Evolutionary conservation across 37 sponge, comb jelly and placozoan species (phyloP), one percentile per base, ranked within the genome.

Genomic region (Spongia lamella): DNA sequence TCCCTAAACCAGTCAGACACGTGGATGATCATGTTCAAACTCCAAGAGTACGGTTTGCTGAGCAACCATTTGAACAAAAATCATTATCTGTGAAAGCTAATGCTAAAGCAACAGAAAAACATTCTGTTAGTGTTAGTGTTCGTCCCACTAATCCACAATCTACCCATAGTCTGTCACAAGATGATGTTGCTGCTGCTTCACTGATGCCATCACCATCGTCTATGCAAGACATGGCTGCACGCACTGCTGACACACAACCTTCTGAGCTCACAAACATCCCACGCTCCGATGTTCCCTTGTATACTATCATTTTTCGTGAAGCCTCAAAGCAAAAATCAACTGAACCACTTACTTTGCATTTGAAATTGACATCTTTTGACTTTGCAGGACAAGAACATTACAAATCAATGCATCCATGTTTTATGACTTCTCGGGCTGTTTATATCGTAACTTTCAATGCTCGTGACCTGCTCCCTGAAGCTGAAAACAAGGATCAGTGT

Each of bases 341-440:
- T 15, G 58, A 29, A 74, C 37, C 1, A 29, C n/a, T 21, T 38
- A 2, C 38, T 2, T 2, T 17, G 1, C 75, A 36, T 27, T 30
- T 60, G 20, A 52, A 19, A 11, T 67, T 79, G 43, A 79, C 68
- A 37, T 51, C 75, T 11, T 73, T 76, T 11, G 88, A 88, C 58
- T 88, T 88, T 82, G 88, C 88, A 16, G 88, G 88, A 2, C 88
- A 88, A 56, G 76, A 81, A 19, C 56, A 61, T 43, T 88, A 88
- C 47, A 71, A 77, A 6, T 77, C 88, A 61, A 88, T 88, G 88
- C 88, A 88, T 37, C 88, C 81, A 33, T 88, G 88, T 73, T 88
- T 88, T 58, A 81, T 88, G 52, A 70, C 77, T 24, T 77, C 75
- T 19, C 77, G 79, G 32, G 61, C 88, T 24, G 39, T 88, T 35